Conservation (phyloP, 1,140 invertebrate species). For the Panagrolaimus sp. region DNA sequence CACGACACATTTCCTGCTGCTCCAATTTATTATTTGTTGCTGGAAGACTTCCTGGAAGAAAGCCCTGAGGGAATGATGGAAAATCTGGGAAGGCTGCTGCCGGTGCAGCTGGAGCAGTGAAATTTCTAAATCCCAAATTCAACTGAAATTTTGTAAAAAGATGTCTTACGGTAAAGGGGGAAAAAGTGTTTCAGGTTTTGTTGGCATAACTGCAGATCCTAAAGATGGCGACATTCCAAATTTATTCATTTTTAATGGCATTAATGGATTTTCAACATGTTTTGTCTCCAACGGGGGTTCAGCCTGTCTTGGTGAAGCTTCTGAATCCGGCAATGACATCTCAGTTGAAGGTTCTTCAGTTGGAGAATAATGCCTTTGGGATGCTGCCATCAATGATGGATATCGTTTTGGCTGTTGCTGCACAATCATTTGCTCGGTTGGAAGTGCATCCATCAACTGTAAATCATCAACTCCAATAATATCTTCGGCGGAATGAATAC, state of each 20-base stretch:
- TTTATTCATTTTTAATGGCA: constrained; percentile 11
- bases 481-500: constrained; percentile 31
- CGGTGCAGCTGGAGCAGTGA: background rate
- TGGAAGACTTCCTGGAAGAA: background rate
- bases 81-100: background rate
- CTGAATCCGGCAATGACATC: background rate
- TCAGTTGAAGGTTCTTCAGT: background rate
- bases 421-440: background rate
- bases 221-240: constrained; percentile 7
- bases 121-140: too few relatives aligned
- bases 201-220: background rate
- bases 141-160: too few relatives aligned
- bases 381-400: constrained; percentile 6
- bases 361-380: background rate
- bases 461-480: constrained; percentile 31
- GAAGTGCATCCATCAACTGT: constrained; percentile 7
- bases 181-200: background rate
- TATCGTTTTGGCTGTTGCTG: background rate
- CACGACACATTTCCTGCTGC: constrained; percentile 14
- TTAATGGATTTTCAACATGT: background rate
- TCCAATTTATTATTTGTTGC: constrained; percentile 1
- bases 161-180: too few relatives aligned
- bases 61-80: constrained; percentile 10
- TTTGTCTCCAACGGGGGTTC: background rate
- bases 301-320: background rate